Evolutionary conservation across 2,888 invertebrate genomes (phyloP).

Genomic region (Lathronympha strigana): DNA sequence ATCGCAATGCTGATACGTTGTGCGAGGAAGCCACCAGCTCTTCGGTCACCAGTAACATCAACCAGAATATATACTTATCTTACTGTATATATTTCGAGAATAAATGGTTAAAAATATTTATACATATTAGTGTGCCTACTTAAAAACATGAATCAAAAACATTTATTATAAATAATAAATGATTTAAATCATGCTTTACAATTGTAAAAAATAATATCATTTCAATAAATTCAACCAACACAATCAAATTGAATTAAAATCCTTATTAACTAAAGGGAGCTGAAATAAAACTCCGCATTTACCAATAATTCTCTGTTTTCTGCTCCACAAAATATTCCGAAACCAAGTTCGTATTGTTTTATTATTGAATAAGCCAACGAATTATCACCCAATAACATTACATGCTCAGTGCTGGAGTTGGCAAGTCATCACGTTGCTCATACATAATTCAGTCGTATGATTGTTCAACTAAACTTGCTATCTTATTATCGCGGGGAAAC

Average conservation of each 20-base stretch:
- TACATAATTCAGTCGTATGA: conserved; percentile 36
- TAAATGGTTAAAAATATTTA: too few relatives aligned
- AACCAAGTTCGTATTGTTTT: conserved; percentile 3
- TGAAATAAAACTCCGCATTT: background rate
- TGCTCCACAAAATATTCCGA: background rate
- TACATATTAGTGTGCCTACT: too few relatives aligned
- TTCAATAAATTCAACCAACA: background rate
- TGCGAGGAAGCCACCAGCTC: too few relatives aligned
- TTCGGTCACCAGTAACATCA: too few relatives aligned
- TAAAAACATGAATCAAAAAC: too few relatives aligned
- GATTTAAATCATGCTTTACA: too few relatives aligned
- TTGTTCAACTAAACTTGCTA: conserved; percentile 35
- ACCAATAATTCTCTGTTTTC: background rate
- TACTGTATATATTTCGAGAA: too few relatives aligned
- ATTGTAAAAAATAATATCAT: too few relatives aligned
- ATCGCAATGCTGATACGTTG: too few relatives aligned
- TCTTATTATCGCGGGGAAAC: conserved; percentile 27
- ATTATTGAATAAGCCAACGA: conserved; percentile 19
- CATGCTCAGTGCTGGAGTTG: conserved; percentile 18
- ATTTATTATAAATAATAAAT: too few relatives aligned
- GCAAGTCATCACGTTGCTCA: conserved; percentile 35
- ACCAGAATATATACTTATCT: too few relatives aligned
- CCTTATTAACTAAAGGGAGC: background rate
- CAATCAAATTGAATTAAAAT: background rate
- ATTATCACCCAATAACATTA: conserved; percentile 20